These are phyloP conservation scores for Archocentrus centrarchus DNA, from an alignment of 2,113 vertebrate species.

Conservation along the genomic window DNA sequence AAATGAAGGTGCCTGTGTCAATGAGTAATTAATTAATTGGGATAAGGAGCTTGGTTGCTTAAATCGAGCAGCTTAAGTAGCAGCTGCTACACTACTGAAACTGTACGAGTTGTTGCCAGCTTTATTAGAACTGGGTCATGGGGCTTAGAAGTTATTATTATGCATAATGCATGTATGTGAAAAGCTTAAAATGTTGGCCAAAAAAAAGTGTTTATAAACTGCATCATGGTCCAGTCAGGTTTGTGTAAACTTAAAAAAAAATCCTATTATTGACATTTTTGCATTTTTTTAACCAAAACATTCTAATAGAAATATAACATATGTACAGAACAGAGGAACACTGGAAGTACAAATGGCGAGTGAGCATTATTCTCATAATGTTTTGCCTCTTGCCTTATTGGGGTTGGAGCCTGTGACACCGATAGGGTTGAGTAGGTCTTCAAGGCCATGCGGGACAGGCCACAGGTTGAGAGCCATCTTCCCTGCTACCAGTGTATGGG, in stretches of 20 bases:
- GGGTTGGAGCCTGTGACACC: slow-evolving; percentile 98
- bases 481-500: slow-evolving; percentile 95
- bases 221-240: neutral
- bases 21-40: slow-evolving; percentile 45
- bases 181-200: neutral
- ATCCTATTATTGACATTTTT: neutral
- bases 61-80: slow-evolving; percentile 39
- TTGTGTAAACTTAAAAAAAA: neutral
- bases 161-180: neutral
- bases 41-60: slow-evolving; percentile 54
- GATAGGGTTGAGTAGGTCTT: slow-evolving; percentile 97
- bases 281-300: no score
- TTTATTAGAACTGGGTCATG: slow-evolving; percentile 23
- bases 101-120: slow-evolving; percentile 20
- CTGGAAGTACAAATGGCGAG: neutral
- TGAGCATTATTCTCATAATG: neutral
- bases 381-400: slow-evolving; percentile 87
- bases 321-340: neutral
- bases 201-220: neutral
- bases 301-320: no score
- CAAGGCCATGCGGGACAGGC: slow-evolving; percentile 97
- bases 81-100: slow-evolving; percentile 8
- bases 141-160: slow-evolving; percentile 27
- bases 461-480: slow-evolving; percentile 99
- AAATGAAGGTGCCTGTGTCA: slow-evolving; percentile 34